Base-by-base conservation (phyloP, 2,888 invertebrate species). In the Microctonus brassicae region DNA sequence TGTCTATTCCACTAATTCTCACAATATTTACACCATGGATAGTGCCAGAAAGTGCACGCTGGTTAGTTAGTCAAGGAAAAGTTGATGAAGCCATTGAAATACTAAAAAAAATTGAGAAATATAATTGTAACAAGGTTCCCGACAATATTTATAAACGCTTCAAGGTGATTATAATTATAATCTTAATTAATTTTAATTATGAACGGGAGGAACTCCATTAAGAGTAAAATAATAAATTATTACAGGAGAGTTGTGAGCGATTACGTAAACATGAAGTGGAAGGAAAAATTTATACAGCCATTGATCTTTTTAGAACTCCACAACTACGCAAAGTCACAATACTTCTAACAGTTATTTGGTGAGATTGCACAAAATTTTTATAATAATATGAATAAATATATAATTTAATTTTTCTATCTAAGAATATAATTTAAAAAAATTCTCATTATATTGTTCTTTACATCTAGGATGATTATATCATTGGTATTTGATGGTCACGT, bases 401-500 rank as follows among this genome's bases (percentile, higher is more conserved):
- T 13, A 3, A 13, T n/a, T n/a, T n/a, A 11, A 1, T 55, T 9
- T 26, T 10, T 6, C 13, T 22, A 42, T n/a, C 4, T 26, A 42
- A n/a, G n/a, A n/a, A n/a, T n/a, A n/a, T n/a, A n/a, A n/a, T n/a
- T n/a, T n/a, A 67, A 66, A 29, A 42, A 64, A 62, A 55, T 29
- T 9, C 33, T 11, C 20, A 17, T 65, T 3, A 20, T 66, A 42
- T 53, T 67, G 26, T 1, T 10, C 9, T 42, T 22, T n/a, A n/a
- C 22, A n/a, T 55, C 13, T 75, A 90, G 90, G 90, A 95, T 95
- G 94, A 92, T 94, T n/a, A 94, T 96, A 70, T 95, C 95, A 0
- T 83, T 96, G 82, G 95, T 95, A 0, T 95, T 96, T 86, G 95
- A 96, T 82, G 95, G 95, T 0, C 96, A 97, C 83, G 95, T 96